Evolutionary conservation across 2,797 vertebrate species (phyloP).

Genomic region (Enoplosus armatus): DNA sequence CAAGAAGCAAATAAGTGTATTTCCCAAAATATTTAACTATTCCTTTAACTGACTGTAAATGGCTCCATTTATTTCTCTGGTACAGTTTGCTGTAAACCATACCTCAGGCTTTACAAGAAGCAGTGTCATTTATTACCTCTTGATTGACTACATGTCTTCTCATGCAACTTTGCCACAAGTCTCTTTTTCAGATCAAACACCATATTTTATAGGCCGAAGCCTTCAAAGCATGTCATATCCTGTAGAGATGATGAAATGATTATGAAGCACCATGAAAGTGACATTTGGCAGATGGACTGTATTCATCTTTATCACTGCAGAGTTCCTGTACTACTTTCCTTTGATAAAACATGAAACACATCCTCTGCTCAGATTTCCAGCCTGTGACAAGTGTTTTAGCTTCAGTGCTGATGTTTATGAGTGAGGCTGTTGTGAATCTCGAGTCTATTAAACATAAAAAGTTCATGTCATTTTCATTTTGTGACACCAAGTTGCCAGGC

Average conservation of each 20-base stretch:
- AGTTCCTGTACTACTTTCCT: slow-evolving; percentile 73
- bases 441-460: slow-evolving; percentile 18
- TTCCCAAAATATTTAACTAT: neutral
- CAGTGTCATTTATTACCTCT: slow-evolving; percentile 50
- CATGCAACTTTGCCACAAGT: slow-evolving; percentile 54
- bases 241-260: slow-evolving; percentile 81
- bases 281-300: slow-evolving; percentile 77
- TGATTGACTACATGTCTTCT: slow-evolving; percentile 53
- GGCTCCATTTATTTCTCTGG: slow-evolving; percentile 12
- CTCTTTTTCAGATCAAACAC: slow-evolving; percentile 69
- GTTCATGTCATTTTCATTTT: neutral
- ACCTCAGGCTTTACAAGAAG: neutral
- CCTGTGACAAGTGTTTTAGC: slow-evolving; percentile 65
- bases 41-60: slow-evolving; percentile 5
- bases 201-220: slow-evolving; percentile 63
- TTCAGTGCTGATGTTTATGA: slow-evolving; percentile 1
- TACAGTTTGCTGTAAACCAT: neutral
- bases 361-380: slow-evolving; percentile 65
- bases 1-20: neutral
- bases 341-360: slow-evolving; percentile 81
- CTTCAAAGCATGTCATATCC: slow-evolving; percentile 75
- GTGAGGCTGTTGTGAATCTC: slow-evolving; percentile 10
- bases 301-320: slow-evolving; percentile 73
- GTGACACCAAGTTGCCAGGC: neutral
- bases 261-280: slow-evolving; percentile 78